These are phyloP conservation scores for Lottia gigantea DNA, from an alignment of 2,888 invertebrate genomes.

Conservation along the genomic window DNA sequence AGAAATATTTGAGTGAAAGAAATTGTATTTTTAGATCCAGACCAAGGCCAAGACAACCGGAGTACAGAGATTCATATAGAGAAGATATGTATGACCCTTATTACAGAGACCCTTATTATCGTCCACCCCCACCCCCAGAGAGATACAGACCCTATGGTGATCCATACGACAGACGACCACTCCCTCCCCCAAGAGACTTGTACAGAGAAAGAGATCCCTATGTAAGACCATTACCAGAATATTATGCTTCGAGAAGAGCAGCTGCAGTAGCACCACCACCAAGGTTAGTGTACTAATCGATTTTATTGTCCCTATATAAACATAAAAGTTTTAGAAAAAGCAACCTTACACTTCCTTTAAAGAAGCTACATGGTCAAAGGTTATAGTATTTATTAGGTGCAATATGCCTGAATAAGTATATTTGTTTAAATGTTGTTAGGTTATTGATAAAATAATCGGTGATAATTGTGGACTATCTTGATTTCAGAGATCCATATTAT, in stretches of 20 bases:
- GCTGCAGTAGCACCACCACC: background rate
- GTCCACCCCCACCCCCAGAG: slow-evolving; percentile 49
- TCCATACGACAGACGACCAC: slow-evolving; percentile 53
- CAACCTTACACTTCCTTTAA: no score
- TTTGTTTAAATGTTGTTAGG: no score
- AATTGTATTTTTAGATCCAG: background rate
- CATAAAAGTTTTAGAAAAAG: no score
- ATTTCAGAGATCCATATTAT: slow-evolving; percentile 43
- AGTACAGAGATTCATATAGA: slow-evolving; percentile 26
- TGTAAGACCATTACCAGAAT: slow-evolving; percentile 52
- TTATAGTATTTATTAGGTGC: no score
- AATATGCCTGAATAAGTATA: no score
- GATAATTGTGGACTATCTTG: no score
- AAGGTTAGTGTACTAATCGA: no score
- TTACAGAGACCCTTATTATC: slow-evolving; percentile 51
- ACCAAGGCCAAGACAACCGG: slow-evolving; percentile 6
- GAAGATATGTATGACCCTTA: slow-evolving; percentile 44
- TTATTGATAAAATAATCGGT: no score
- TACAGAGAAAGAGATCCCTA: slow-evolving; percentile 41
- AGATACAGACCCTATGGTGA: slow-evolving; percentile 57
- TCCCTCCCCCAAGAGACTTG: slow-evolving; percentile 40
- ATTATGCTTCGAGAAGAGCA: slow-evolving; percentile 40
- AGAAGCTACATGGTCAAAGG: no score
- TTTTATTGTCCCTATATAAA: no score
- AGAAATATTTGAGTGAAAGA: no score